Evolutionary conservation across 2,888 invertebrate species (phyloP).

Genomic region (Ichneumoninae sp.): DNA sequence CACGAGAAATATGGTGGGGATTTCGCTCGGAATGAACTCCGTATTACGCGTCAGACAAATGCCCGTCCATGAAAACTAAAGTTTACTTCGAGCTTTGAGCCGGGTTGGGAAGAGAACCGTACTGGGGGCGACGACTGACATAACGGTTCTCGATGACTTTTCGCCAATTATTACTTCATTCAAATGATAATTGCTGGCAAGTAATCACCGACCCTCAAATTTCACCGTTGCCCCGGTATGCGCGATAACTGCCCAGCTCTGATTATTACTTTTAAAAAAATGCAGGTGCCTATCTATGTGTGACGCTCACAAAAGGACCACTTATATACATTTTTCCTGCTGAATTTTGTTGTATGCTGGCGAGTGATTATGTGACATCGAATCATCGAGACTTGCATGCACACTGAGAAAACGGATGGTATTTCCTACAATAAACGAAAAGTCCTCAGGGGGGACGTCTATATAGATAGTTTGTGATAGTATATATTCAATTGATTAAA

Average conservation of each 20-base stretch:
- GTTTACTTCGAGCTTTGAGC: slow-evolving; percentile 76
- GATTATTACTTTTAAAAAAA: too few species aligned
- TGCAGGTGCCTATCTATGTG: too few species aligned
- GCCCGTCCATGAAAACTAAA: slow-evolving; percentile 77
- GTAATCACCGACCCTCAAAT: background rate
- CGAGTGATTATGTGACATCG: background rate
- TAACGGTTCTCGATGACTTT: slow-evolving; percentile 72
- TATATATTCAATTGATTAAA: too few species aligned
- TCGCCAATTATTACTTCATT: slow-evolving; percentile 9
- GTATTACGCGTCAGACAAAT: slow-evolving; percentile 79
- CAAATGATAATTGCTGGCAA: background rate
- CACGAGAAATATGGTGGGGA: slow-evolving; percentile 73
- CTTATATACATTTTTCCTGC: background rate
- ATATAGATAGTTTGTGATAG: too few species aligned
- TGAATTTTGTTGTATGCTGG: background rate
- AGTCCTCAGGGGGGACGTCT: too few species aligned
- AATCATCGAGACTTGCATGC: background rate
- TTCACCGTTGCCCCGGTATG: background rate
- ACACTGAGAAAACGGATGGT: background rate
- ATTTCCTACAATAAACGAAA: too few species aligned
- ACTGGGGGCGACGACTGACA: slow-evolving; percentile 2
- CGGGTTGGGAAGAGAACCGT: slow-evolving; percentile 38
- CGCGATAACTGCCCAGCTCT: background rate
- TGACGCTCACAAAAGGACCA: too few species aligned
- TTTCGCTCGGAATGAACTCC: slow-evolving; percentile 76